Base-by-base conservation (phyloP, 2,888 invertebrate species). In the Leistus spinibarbis region DNA sequence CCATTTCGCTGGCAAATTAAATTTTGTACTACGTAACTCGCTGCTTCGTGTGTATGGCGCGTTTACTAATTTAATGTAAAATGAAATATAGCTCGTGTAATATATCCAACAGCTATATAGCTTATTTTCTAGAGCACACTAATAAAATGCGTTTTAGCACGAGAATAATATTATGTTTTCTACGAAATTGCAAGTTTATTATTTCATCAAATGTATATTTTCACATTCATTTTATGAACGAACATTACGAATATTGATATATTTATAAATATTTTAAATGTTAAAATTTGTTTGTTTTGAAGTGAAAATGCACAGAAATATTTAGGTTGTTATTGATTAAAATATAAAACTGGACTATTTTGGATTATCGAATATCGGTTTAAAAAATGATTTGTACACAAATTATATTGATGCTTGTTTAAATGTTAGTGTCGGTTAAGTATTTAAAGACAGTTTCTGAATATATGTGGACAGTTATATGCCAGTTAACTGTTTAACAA, bases 11-110 rank as follows among this genome's bases (percentile, higher is more conserved):
- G 19, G 60, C 5, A 60, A 60, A 60, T 60, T 60, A 5, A 60
- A 60, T 60, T 60, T 60, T 60, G 9, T 10, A 60, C 60, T 60
- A 60, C 60, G 60, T 22, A 22, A 60, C 60, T 17, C 19, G 56
- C 16, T 53, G 10, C 7, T 56, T 56, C 56, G 19, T 60, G 60
- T 2, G 19, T 20, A 60, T 60, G 60, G 40, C 22, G 17, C 5
- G 60, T 60, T 10, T 20, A 60, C 40, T 60, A 60, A 60, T 60
- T 60, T 22, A 60, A 60, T 60, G 60, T 60, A 60, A 60, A 20
- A 60, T 22, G 19, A 19, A 19, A 57, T 57, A 57, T 57, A 57
- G 19, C 40, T 40, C 40, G 13, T 40, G 40, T 40, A 40, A 40
- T 40, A 40, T 40, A 40, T 10, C 40, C 40, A 40, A 13, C 5